Conservation (phyloP, 2,113 vertebrate genomes). For the Alaudala cheleensis region DNA sequence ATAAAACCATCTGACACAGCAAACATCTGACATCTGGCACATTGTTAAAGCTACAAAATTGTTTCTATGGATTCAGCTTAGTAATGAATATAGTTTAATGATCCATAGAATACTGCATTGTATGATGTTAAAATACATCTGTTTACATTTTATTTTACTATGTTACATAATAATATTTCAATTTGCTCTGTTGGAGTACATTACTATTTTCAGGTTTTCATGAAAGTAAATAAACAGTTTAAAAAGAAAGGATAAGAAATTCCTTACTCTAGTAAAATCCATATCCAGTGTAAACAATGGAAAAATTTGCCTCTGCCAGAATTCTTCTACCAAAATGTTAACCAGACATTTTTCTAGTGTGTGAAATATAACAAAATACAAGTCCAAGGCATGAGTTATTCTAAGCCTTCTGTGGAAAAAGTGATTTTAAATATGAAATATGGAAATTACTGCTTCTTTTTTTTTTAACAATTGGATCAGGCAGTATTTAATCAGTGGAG, state of each 20-base stretch:
- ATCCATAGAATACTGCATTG: conserved; percentile 39
- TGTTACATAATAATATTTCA: conserved; percentile 46
- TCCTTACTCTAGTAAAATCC: not conserved
- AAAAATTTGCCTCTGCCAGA: not conserved
- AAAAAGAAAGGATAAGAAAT: not conserved
- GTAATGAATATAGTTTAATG: conserved; percentile 65
- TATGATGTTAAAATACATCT: conserved; percentile 61
- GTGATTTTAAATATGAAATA: not conserved
- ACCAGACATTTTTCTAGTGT: not conserved
- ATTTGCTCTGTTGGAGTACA: not conserved
- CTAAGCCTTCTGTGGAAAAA: not conserved
- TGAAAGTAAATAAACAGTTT: not conserved
- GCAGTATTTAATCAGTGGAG: not conserved
- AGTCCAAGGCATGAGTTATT: not conserved
- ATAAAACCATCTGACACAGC: conserved; percentile 25
- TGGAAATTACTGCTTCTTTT: not conserved
- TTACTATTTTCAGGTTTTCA: conserved; percentile 16
- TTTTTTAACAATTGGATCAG: not conserved
- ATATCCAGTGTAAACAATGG: not conserved
- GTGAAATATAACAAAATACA: not conserved
- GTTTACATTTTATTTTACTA: conserved; percentile 60
- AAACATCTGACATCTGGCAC: conserved; percentile 57
- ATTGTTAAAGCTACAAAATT: conserved; percentile 38
- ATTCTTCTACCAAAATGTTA: not conserved
- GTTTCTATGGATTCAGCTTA: conserved; percentile 33